A percentile compares a stretch with the other conserved stretches of the same genome.
These are phyloP conservation scores for Bombus consobrinus DNA, from an alignment of 1,140 invertebrate genomes.

Conservation along the genomic window DNA sequence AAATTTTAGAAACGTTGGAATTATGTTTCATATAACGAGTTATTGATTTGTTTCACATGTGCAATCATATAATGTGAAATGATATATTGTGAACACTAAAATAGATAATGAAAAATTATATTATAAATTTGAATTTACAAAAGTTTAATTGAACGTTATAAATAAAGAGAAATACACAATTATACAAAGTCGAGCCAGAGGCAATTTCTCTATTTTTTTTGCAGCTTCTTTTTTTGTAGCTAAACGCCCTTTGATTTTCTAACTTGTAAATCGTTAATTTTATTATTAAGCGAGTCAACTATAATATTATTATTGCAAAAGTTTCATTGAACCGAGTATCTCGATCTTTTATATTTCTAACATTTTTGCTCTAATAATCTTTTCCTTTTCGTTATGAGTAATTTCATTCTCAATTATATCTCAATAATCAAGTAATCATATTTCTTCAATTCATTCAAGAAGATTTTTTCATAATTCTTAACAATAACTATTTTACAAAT, in stretches of 20 bases:
- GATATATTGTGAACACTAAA: constrained; percentile 62
- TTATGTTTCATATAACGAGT: constrained; percentile 65
- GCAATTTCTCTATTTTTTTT: constrained; percentile 17
- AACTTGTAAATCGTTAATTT: not conserved
- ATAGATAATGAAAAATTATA: constrained; percentile 65
- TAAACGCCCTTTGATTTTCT: not conserved
- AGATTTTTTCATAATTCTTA: not conserved
- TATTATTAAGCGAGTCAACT: not conserved
- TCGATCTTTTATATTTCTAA: not conserved
- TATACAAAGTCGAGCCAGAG: constrained; percentile 43
- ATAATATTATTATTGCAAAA: not conserved
- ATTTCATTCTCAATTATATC: not conserved
- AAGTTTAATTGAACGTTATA: constrained; percentile 68
- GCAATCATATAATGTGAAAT: constrained; percentile 65
- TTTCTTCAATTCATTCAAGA: not conserved
- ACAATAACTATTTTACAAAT: not conserved
- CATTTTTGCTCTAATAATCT: not conserved
- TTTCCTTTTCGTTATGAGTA: not conserved
- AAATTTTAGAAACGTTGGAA: constrained; percentile 67
- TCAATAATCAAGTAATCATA: not conserved
- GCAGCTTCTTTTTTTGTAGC: not conserved
- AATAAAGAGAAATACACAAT: constrained; percentile 67
- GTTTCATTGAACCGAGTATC: not conserved
- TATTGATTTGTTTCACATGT: constrained; percentile 65
- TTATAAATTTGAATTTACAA: constrained; percentile 65